A percentile compares a stretch with the other conserved stretches of the same genome.
phyloP scores from a whole-genome alignment of 37 sponge, comb jelly and placozoan genomes.

The Trichoplax adhaerens region DNA sequence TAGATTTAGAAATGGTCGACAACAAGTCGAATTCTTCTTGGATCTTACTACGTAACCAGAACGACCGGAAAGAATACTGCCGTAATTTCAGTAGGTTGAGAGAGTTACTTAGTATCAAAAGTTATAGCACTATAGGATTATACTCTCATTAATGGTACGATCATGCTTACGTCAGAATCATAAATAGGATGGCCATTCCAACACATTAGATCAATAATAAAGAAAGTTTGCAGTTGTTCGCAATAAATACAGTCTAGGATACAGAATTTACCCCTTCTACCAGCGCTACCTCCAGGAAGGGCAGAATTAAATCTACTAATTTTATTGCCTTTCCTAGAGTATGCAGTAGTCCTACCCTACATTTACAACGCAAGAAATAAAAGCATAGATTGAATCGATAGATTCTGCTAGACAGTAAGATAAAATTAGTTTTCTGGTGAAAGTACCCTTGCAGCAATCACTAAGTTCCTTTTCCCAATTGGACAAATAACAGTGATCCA shows the following conservation, averaged over 20 bases:
- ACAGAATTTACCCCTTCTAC: slow-evolving; percentile 22
- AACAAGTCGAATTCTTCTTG: too few species aligned
- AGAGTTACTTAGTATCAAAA: too few species aligned
- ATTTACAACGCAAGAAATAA: background rate
- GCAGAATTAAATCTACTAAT: slow-evolving; percentile 62
- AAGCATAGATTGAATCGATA: too few species aligned
- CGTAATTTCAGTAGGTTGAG: too few species aligned
- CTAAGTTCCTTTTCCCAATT: slow-evolving; percentile 60
- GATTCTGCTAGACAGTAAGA: too few species aligned
- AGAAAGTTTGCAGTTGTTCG: slow-evolving; percentile 37
- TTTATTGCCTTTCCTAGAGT: slow-evolving; percentile 45
- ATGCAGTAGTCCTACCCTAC: slow-evolving; percentile 51
- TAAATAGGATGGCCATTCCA: slow-evolving; percentile 67
- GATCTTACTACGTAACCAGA: too few species aligned
- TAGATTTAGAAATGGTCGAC: too few species aligned
- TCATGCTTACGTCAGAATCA: slow-evolving; percentile 53
- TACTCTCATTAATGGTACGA: background rate
- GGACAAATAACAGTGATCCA: slow-evolving; percentile 76
- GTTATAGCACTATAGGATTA: background rate
- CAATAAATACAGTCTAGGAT: slow-evolving; percentile 71
- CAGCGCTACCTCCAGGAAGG: slow-evolving; percentile 68
- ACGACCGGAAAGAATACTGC: too few species aligned
- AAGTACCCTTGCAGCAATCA: slow-evolving; percentile 39
- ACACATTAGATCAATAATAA: slow-evolving; percentile 78
- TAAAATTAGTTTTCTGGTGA: background rate